Base-by-base conservation (phyloP, 2,797 vertebrate genomes). In the Eospalax fontanierii region DNA sequence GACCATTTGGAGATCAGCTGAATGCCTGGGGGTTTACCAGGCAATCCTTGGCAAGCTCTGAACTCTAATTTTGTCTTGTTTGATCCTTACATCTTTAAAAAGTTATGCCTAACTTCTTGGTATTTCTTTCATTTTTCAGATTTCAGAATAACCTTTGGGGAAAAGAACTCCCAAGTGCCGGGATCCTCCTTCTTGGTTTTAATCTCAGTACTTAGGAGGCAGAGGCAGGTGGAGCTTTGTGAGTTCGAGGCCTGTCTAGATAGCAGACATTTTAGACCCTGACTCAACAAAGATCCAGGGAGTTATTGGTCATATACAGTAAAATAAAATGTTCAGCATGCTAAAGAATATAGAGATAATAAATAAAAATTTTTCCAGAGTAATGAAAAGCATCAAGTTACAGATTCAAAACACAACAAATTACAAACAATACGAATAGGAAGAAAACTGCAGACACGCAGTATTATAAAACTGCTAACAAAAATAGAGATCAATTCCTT, bases 401-500 rank as follows among this genome's bases (percentile, higher is more conserved):
- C 61, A 90, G 68, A 43, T 92, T 73, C 28, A 86, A 96, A 96
- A 61, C 35, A 50, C 6, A 30, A 38, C 46, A 85, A 70, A 66
- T 66, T 46, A 81, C 10, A 71, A 85, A 22, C 12, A 19, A 61
- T 38, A 22, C 71, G 66, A 80, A 75, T 8, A 85, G 61, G 40
- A 85, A 73, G 40, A 88, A 95, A 85, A 78, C 12, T 8, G 9
- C 10, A 59, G 65, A 70, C 4, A 74, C 12, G 61, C 40, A 74
- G 65, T 66, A 40, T 9, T 71, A 54, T 15, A 79, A 89, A 94
- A 70, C 19, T 28, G 30, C 93, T 54, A 11, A 74, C 26, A 82
- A 46, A 75, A 63, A 65, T 66, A 65, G n/a, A 46, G 46, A 46
- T 46, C 46, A 79, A 80, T 66, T 66, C 22, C 61, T 92, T 71